phyloP scores from a whole-genome alignment of 2,888 invertebrate species.

The Clistopyga incitator region DNA sequence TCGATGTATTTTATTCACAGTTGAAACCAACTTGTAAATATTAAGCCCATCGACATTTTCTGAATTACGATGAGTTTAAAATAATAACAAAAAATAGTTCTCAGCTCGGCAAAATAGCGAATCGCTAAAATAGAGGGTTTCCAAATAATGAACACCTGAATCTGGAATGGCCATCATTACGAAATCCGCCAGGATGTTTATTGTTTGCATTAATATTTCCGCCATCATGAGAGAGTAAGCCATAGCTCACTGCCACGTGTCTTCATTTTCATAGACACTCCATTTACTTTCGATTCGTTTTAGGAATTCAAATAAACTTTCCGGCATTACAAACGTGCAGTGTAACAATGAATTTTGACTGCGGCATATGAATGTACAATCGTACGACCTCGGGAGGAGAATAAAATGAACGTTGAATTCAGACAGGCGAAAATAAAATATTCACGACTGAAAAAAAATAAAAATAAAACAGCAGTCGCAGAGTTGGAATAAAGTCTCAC shows the following conservation, averaged over 20 bases:
- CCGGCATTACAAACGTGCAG: not conserved
- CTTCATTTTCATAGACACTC: not conserved
- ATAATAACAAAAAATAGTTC: too few species aligned
- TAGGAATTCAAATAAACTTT: not conserved
- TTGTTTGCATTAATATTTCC: not conserved
- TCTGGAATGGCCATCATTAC: too few species aligned
- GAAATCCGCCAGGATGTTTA: too few species aligned
- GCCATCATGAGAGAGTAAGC: not conserved
- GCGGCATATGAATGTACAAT: not conserved
- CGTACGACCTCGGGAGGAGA: not conserved
- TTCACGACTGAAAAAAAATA: not conserved
- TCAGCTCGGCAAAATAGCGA: too few species aligned
- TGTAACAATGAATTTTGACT: not conserved
- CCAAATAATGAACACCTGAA: too few species aligned
- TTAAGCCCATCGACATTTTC: too few species aligned
- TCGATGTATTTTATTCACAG: too few species aligned
- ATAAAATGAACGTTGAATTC: conserved; percentile 22
- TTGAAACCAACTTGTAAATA: too few species aligned
- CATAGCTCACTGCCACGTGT: not conserved
- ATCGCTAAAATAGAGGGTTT: too few species aligned
- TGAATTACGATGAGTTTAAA: too few species aligned
- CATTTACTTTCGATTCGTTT: not conserved
- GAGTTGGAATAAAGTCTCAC: conserved; percentile 6
- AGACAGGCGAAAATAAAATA: not conserved
- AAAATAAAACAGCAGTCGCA: not conserved